A percentile compares a stretch with the other conserved stretches of the same genome.
These are phyloP conservation scores for Amaurobius ferox DNA, from an alignment of 2,888 invertebrate genomes.

Conservation along the genomic window DNA sequence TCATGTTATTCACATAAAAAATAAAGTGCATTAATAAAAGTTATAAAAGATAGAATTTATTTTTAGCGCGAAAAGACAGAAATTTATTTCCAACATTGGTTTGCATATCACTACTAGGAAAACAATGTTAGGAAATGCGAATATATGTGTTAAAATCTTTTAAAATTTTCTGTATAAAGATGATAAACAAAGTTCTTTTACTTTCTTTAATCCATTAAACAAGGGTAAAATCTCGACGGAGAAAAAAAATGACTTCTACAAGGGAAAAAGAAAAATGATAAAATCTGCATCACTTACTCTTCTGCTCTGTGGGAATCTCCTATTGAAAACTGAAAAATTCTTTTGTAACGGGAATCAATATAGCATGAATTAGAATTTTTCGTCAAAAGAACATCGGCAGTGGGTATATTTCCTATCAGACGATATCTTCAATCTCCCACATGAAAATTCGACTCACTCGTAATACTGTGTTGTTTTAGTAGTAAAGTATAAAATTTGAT, in stretches of 20 bases:
- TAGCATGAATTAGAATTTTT: slow-evolving; percentile 6
- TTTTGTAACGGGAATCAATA: slow-evolving; percentile 13
- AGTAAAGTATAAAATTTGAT: too few species aligned
- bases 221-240: neutral
- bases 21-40: too few species aligned
- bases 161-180: too few species aligned
- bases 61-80: too few species aligned
- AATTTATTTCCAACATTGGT: too few species aligned
- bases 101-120: too few species aligned
- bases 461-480: neutral
- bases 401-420: neutral
- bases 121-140: too few species aligned
- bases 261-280: neutral
- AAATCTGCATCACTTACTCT: neutral
- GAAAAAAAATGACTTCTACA: neutral
- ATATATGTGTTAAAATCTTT: too few species aligned
- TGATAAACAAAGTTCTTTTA: too few species aligned
- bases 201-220: neutral
- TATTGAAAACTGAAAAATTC: neutral
- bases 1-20: too few species aligned
- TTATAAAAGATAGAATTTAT: too few species aligned
- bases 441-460: neutral
- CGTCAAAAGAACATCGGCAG: neutral
- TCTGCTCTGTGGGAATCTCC: neutral
- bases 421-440: neutral